Evolutionary conservation across 2,797 vertebrate genomes (phyloP).

Genomic region (Lepus oiostolus): DNA sequence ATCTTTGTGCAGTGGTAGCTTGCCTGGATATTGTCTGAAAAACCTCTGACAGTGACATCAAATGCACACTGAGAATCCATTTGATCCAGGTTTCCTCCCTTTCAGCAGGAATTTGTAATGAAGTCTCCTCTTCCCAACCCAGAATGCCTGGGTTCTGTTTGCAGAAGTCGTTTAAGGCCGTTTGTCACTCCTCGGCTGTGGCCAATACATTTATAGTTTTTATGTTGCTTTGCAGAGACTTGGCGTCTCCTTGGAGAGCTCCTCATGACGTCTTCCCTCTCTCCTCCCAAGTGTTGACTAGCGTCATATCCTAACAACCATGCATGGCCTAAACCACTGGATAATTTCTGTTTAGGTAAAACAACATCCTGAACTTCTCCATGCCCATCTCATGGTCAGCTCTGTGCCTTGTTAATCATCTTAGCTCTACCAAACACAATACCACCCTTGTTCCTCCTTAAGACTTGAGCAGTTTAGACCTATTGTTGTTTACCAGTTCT

Average conservation of each 20-base stretch:
- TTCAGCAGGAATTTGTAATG: background rate
- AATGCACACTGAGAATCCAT: background rate
- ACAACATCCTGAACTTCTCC: background rate
- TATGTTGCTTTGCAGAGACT: background rate
- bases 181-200: background rate
- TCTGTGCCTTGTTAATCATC: background rate
- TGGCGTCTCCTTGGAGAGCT: background rate
- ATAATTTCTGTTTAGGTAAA: conserved; percentile 11
- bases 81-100: background rate
- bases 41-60: background rate
- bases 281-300: background rate
- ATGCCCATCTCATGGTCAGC: background rate
- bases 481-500: background rate
- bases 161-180: background rate
- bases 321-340: background rate
- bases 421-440: background rate
- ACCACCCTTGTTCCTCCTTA: background rate
- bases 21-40: background rate
- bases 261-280: background rate
- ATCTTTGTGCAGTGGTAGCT: background rate
- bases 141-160: background rate
- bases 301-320: background rate
- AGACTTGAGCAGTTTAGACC: background rate
- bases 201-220: background rate
- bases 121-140: background rate